Evolutionary conservation across 2,888 invertebrate genomes (phyloP), one percentile per base, ranked within the genome.

Genomic region (Acanthoscelides obtectus): DNA sequence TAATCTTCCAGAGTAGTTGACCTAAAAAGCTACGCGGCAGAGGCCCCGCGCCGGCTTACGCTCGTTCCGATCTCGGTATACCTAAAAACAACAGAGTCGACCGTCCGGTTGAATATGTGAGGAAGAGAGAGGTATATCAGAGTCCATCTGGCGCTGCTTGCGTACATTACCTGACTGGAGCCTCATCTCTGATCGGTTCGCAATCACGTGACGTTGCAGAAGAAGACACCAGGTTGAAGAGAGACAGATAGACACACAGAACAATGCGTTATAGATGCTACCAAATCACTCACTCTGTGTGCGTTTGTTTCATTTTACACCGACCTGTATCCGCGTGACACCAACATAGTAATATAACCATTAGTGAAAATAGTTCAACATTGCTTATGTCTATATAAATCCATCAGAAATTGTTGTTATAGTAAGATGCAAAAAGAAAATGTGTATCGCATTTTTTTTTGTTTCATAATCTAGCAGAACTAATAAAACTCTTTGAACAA

Each of bases 261-360:
- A 45, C 45, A 12, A 12, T 45, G 17, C 17, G 45, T 17, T 45
- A 45, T 45, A 45, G 45, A 45, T 45, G 45, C 45, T 6, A 45
- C 45, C 45, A 45, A 45, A 45, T 45, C 45, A 45, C 45, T 45
- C 45, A 12, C 45, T 45, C 45, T 45, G 45, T 45, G 45, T 45
- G 25, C 25, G 45, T 45, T 45, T 45, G 45, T 45, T 6, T 17
- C 45, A 45, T 81, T 80, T 79, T 81, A 82, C 83, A 84, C 81
- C 83, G 82, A 84, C 84, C 84, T 84, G 83, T 82, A 81, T 84
- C 83, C 82, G 83, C 80, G 81, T 83, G 17, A 84, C 84, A 84
- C 82, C 83, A 84, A 84, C 83, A 76, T 72, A 84, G 83, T 84
- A 83, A 83, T 81, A 45, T 45, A 45, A 81, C 82, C 82, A 84